Conservation (phyloP, 2,888 invertebrate species). For the Microctonus hyperodae region DNA sequence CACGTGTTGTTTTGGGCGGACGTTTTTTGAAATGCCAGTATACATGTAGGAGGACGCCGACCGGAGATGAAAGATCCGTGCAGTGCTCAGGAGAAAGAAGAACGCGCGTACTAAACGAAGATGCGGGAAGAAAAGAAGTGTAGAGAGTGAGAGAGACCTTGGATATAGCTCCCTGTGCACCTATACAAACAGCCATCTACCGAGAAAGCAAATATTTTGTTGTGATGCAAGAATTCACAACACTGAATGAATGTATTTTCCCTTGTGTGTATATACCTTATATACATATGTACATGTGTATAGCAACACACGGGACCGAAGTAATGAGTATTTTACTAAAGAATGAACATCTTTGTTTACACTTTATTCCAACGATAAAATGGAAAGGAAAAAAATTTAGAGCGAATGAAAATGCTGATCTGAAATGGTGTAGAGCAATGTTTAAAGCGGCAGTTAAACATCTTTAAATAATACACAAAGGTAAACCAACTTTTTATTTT, state of each 20-base stretch:
- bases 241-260: conserved; percentile 42
- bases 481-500: conserved; percentile 13
- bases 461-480: conserved; percentile 10
- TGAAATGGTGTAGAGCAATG: background rate
- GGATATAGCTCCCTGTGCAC: conserved; percentile 49
- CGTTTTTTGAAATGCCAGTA: conserved; percentile 58
- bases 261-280: background rate
- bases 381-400: background rate
- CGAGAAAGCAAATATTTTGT: conserved; percentile 60
- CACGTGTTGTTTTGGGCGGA: conserved; percentile 57
- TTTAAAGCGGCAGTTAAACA: background rate
- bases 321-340: conserved; percentile 29
- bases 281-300: background rate
- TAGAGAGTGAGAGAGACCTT: conserved; percentile 46
- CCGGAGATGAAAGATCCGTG: conserved; percentile 55
- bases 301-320: background rate
- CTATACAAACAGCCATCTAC: conserved; percentile 56
- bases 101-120: conserved; percentile 18
- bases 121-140: conserved; percentile 31
- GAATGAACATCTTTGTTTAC: conserved; percentile 26
- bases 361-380: conserved; percentile 4
- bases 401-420: background rate
- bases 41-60: conserved; percentile 32
- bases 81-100: conserved; percentile 42
- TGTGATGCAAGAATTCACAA: conserved; percentile 60